phyloP scores from a whole-genome alignment of 92 coral and sea anemone species.

The Zoanthus solanderi region DNA sequence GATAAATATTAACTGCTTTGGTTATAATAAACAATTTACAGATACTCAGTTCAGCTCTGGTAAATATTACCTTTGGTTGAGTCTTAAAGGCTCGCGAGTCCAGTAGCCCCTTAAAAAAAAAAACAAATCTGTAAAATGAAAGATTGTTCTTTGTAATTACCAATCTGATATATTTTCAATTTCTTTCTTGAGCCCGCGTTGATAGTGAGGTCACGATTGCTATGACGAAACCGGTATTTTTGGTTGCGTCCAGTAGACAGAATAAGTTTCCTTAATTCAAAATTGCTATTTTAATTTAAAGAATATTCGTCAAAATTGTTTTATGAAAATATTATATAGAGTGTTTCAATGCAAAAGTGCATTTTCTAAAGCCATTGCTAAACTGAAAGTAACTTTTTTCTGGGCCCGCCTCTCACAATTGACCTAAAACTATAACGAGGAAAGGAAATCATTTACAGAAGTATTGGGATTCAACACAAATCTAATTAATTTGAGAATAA shows the following conservation, averaged over 20 bases:
- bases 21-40: no score
- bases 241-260: background rate
- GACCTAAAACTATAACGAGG: no score
- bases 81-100: background rate
- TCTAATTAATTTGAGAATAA: no score
- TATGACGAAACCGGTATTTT: constrained; percentile 33
- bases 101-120: background rate
- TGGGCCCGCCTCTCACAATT: no score
- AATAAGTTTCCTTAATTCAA: background rate
- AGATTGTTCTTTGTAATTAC: background rate
- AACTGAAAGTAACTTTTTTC: background rate
- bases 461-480: no score
- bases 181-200: constrained; percentile 28
- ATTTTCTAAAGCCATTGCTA: background rate
- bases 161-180: background rate
- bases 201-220: constrained; percentile 14
- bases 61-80: no score
- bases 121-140: background rate
- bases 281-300: background rate
- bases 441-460: no score
- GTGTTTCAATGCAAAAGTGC: no score
- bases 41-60: no score
- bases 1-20: background rate
- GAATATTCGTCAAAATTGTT: background rate
- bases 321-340: no score